phyloP scores from a whole-genome alignment of 37 sponge, comb jelly and placozoan species.

The Chondrilla cf. caribensis region DNA sequence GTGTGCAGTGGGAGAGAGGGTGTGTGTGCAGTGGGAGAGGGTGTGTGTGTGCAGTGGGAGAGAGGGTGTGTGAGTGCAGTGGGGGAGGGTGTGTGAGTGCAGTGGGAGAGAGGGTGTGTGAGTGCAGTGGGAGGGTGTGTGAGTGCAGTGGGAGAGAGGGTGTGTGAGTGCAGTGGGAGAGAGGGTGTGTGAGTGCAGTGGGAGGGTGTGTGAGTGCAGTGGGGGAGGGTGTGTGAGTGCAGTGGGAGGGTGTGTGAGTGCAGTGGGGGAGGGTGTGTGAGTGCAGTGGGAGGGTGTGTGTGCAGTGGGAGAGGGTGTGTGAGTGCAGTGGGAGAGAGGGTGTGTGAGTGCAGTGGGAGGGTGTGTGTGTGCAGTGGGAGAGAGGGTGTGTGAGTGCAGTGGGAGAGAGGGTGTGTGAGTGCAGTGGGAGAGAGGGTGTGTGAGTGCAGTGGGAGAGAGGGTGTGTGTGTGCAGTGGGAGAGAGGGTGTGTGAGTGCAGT shows the following conservation, averaged over 20 bases:
- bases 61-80: too few relatives aligned
- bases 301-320: conserved; percentile 27
- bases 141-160: background rate
- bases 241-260: background rate
- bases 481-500: too few relatives aligned
- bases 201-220: too few relatives aligned
- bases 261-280: background rate
- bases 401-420: background rate
- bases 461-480: background rate
- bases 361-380: background rate
- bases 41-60: conserved; percentile 27
- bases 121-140: too few relatives aligned
- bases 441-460: background rate
- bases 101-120: background rate
- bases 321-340: conserved; percentile 33
- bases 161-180: conserved; percentile 20
- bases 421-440: background rate
- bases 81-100: too few relatives aligned
- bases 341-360: background rate
- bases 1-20: too few relatives aligned
- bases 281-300: background rate
- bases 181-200: too few relatives aligned
- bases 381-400: too few relatives aligned
- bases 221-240: background rate
- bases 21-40: background rate